Percentiles rank a stretch among this genome's conserved stretches.
Evolutionary conservation across 2,888 invertebrate species (phyloP).

Genomic region (Drosophila paramelanica): DNA sequence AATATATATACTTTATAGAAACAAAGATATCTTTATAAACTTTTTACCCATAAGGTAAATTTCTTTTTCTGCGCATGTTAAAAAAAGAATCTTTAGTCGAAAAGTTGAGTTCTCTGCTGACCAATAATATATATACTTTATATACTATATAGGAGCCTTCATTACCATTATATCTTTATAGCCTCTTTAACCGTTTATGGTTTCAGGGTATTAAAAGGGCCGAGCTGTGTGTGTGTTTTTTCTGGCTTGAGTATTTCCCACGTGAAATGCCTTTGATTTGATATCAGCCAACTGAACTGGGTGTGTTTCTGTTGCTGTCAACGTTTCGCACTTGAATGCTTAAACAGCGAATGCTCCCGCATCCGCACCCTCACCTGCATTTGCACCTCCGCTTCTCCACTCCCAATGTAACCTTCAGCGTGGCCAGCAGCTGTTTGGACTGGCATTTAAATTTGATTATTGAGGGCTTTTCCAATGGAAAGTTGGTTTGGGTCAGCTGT

Average conservation of each 20-base stretch:
- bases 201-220: constrained; percentile 45
- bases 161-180: too few species aligned
- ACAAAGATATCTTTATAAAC: too few species aligned
- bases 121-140: too few species aligned
- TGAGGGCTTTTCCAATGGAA: constrained; percentile 77
- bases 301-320: constrained; percentile 51
- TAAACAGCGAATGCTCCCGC: constrained; percentile 42
- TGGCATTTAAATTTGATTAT: constrained; percentile 17
- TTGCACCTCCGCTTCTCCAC: constrained; percentile 18
- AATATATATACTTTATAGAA: too few species aligned
- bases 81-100: too few species aligned
- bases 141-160: too few species aligned
- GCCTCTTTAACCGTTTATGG: too few species aligned
- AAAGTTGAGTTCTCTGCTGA: too few species aligned
- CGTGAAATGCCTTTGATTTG: constrained; percentile 52
- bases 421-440: constrained; percentile 23
- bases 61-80: too few species aligned
- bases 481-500: constrained; percentile 63
- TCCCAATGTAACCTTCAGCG: constrained; percentile 59
- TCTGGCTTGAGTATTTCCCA: constrained; percentile 49
- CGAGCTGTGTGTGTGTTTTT: constrained; percentile 5
- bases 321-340: constrained; percentile 57
- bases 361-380: constrained; percentile 17
- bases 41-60: too few species aligned
- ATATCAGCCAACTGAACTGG: constrained; percentile 41